Evolutionary conservation across 1,140 invertebrate genomes (phyloP).

Genomic region (Limonius californicus): DNA sequence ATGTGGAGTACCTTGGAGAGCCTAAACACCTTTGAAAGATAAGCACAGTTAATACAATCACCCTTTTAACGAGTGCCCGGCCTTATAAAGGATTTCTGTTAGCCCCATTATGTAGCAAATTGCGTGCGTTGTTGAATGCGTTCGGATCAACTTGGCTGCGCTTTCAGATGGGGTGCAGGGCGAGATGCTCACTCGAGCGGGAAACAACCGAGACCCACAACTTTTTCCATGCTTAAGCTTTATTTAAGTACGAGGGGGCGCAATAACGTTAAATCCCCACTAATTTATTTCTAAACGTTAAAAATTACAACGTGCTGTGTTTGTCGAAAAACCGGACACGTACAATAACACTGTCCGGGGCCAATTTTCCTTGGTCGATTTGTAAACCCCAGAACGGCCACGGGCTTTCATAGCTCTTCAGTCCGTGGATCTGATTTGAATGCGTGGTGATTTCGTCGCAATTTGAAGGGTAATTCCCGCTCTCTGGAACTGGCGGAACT

Average conservation of each 20-base stretch:
- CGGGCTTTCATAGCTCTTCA: too few species aligned
- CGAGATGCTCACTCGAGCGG: neutral
- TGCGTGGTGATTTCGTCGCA: neutral
- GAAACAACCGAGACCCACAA: slow-evolving; percentile 6
- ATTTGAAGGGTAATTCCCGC: neutral
- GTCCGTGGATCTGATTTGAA: too few species aligned
- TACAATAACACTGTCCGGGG: too few species aligned
- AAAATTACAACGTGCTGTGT: too few species aligned
- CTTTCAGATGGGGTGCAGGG: neutral
- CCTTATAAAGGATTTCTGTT: slow-evolving; percentile 17
- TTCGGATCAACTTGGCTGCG: slow-evolving; percentile 9
- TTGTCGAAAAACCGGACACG: too few species aligned
- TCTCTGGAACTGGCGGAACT: neutral
- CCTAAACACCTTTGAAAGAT: slow-evolving; percentile 17
- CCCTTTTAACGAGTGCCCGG: slow-evolving; percentile 11
- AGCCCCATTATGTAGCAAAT: slow-evolving; percentile 18
- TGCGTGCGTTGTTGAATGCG: slow-evolving; percentile 14
- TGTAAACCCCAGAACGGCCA: too few species aligned
- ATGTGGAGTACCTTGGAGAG: slow-evolving; percentile 2
- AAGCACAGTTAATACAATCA: slow-evolving; percentile 19
- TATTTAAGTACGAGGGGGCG: slow-evolving; percentile 5
- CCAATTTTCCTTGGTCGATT: too few species aligned
- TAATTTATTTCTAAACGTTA: too few species aligned
- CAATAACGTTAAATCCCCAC: too few species aligned
- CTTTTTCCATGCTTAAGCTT: neutral